These are phyloP conservation scores for Rhinopithecus roxellana DNA, from an alignment of 2,113 vertebrate species.

Conservation along the genomic window DNA sequence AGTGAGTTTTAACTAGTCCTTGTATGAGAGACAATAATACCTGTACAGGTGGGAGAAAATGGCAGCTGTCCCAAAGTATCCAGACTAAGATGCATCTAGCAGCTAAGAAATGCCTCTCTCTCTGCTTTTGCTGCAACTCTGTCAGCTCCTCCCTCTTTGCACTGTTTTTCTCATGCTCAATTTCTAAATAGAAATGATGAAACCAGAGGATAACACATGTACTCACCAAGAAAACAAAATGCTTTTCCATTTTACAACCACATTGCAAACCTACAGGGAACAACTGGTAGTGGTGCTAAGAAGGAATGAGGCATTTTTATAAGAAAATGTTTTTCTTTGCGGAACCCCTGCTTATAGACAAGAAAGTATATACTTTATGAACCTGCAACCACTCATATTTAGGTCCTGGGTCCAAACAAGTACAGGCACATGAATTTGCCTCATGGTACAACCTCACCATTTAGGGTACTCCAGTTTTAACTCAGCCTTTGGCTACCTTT, in stretches of 20 bases:
- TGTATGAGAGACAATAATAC: neutral
- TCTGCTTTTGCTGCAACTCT: neutral
- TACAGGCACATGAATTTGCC: neutral
- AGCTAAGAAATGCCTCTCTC: neutral
- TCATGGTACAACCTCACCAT: neutral
- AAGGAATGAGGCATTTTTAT: neutral
- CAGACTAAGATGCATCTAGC: neutral
- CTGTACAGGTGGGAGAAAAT: neutral
- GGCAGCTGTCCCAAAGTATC: neutral
- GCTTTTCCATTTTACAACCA: constrained; percentile 45
- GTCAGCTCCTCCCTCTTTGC: neutral
- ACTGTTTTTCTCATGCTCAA: constrained; percentile 39
- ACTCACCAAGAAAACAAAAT: constrained; percentile 66
- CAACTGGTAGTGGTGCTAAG: neutral
- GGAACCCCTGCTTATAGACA: neutral
- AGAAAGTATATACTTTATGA: constrained; percentile 10
- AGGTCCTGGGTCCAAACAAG: neutral
- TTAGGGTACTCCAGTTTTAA: neutral
- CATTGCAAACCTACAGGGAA: constrained; percentile 18
- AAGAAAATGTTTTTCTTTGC: neutral
- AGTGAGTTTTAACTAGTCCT: neutral
- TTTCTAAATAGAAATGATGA: constrained; percentile 70
- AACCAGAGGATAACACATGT: constrained; percentile 25
- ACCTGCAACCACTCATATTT: neutral
- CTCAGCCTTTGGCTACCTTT: neutral